A percentile compares a stretch with the other conserved stretches of the same genome.
Conservation (phyloP, 2,113 vertebrate species). For the Phoxinus phoxinus region DNA sequence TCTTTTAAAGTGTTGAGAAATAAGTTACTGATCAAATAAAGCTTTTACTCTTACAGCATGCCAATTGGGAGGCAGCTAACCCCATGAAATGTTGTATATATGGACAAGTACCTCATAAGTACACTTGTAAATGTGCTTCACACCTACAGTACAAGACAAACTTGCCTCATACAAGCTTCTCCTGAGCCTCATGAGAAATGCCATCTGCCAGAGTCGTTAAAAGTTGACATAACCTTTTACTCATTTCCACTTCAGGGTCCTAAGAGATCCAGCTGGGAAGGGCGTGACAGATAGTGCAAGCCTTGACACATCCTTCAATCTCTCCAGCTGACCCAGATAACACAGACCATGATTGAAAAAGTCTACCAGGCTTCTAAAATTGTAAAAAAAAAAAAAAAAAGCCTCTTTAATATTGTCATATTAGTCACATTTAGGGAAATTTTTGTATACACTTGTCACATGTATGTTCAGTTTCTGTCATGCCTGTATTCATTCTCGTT, state of each 20-base stretch:
- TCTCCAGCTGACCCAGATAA: constrained; percentile 41
- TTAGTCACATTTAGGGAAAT: neutral
- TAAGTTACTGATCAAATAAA: no score
- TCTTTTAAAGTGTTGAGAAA: no score
- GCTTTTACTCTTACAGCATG: neutral
- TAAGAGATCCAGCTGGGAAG: constrained; percentile 8
- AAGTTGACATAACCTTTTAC: constrained; percentile 34
- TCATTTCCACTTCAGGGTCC: constrained; percentile 26
- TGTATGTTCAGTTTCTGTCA: no score
- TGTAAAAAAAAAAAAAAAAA: no score
- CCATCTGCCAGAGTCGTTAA: constrained; percentile 33
- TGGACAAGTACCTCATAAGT: neutral
- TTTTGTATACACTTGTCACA: neutral
- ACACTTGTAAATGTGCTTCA: neutral
- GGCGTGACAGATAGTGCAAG: constrained; percentile 10
- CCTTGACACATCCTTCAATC: constrained; percentile 21
- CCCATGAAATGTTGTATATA: neutral
- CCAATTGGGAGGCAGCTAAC: neutral
- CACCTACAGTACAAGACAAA: neutral
- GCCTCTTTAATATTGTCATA: neutral
- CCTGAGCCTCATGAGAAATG: neutral
- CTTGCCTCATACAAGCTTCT: constrained; percentile 17
- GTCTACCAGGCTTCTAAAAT: neutral
- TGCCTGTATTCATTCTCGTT: no score
- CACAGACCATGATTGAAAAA: neutral